Conservation (phyloP, 1,140 invertebrate genomes). For the Luehdorfia chinensis region DNA sequence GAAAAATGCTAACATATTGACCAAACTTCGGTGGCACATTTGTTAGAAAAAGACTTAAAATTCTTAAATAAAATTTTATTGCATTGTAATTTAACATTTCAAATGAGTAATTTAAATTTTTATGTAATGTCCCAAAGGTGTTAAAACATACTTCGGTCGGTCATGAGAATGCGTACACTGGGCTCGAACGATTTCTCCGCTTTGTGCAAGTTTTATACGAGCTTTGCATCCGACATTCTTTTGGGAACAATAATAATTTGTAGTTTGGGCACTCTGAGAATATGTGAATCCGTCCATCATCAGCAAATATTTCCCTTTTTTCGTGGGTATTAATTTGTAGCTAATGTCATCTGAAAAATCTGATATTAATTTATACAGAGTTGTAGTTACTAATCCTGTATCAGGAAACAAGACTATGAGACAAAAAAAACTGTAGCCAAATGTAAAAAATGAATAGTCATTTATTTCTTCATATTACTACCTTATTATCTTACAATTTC, state of each 20-base stretch:
- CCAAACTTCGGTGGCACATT: no score
- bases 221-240: slow-evolving; percentile 30
- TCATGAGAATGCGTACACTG: slow-evolving; percentile 11
- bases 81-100: no score
- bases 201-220: slow-evolving; percentile 26
- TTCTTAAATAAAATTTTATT: no score
- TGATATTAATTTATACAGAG: no score
- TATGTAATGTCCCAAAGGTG: not conserved
- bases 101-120: not conserved
- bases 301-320: slow-evolving; percentile 22
- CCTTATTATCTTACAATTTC: not conserved
- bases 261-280: slow-evolving; percentile 17
- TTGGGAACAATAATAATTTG: slow-evolving; percentile 43
- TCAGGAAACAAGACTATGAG: no score
- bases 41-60: no score
- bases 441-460: no score
- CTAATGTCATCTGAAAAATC: not conserved
- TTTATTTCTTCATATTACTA: no score
- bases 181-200: slow-evolving; percentile 21
- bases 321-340: slow-evolving; percentile 14
- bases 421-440: no score
- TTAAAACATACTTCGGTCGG: slow-evolving; percentile 22
- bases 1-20: no score
- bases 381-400: no score
- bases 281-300: slow-evolving; percentile 32